phyloP scores from a whole-genome alignment of 2,888 invertebrate genomes.

The Galeopsomyia nigrocyanea region DNA sequence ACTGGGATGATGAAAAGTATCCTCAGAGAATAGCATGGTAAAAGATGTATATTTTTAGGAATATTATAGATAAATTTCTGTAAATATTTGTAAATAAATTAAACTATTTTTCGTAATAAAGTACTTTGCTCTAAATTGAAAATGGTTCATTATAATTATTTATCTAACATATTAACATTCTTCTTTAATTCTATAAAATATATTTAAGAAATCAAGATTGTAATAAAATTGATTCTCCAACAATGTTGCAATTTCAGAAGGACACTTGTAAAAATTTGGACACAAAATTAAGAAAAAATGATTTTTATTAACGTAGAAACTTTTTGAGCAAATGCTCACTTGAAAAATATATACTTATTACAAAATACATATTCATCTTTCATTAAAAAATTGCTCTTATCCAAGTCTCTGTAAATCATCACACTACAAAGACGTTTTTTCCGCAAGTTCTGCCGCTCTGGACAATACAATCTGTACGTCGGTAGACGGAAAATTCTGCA shows the following conservation, averaged over 20 bases:
- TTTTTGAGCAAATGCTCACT: too few species aligned
- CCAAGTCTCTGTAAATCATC: too few species aligned
- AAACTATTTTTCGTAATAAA: neutral
- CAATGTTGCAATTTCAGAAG: constrained; percentile 1
- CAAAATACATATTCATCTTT: constrained; percentile 10
- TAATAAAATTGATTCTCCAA: too few species aligned
- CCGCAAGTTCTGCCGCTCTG: constrained; percentile 79
- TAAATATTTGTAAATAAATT: constrained; percentile 5
- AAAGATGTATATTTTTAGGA: constrained; percentile 47
- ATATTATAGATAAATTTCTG: constrained; percentile 9
- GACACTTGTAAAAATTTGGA: constrained; percentile 14
- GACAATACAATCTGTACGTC: constrained; percentile 88
- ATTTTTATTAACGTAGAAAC: constrained; percentile 43
- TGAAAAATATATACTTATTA: constrained; percentile 32
- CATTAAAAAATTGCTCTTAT: constrained; percentile 24
- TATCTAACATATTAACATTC: too few species aligned
- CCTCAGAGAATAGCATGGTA: constrained; percentile 93
- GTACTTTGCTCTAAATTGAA: neutral
- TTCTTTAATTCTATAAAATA: too few species aligned
- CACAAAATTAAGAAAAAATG: constrained; percentile 34
- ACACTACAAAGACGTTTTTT: constrained; percentile 53
- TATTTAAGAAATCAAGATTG: too few species aligned
- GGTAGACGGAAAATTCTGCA: constrained; percentile 93
- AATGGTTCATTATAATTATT: too few species aligned
- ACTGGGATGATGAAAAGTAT: constrained; percentile 81